Conservation (phyloP, 2,888 invertebrate species). For the Adelognathus sp. region DNA sequence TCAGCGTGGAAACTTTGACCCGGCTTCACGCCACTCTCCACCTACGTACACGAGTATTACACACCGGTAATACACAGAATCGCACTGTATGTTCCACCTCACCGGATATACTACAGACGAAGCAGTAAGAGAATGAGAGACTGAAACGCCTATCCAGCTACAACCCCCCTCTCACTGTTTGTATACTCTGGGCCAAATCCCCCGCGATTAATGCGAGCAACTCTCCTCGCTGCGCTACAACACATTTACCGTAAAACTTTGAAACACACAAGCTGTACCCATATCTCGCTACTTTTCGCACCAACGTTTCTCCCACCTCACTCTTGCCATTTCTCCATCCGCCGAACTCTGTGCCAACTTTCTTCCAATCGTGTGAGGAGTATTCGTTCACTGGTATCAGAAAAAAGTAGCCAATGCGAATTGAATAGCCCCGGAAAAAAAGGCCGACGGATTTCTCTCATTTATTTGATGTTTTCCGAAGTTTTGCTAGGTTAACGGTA, state of each 20-base stretch:
- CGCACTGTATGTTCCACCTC: neutral
- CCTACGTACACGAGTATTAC: neutral
- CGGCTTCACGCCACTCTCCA: conserved; percentile 17
- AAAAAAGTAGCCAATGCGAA: no score
- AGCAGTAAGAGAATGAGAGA: conserved; percentile 17
- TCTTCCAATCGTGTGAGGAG: no score
- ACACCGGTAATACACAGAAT: neutral
- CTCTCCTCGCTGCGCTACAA: neutral
- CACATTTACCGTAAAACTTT: conserved; percentile 12
- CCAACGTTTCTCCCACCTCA: neutral
- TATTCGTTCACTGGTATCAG: no score
- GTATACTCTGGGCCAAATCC: neutral
- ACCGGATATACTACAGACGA: neutral
- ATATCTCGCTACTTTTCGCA: neutral
- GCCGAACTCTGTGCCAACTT: no score
- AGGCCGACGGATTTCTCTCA: no score
- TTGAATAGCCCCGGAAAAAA: no score
- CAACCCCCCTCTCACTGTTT: neutral
- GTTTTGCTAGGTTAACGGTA: neutral
- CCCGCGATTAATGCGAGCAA: conserved; percentile 18
- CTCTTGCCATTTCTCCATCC: neutral
- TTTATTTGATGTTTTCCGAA: no score
- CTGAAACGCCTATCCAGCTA: neutral
- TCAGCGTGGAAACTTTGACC: conserved; percentile 53
- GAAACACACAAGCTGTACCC: conserved; percentile 2